These are phyloP conservation scores for Ascidia mentula DNA, from an alignment of 23 tunicate species.

Conservation along the genomic window DNA sequence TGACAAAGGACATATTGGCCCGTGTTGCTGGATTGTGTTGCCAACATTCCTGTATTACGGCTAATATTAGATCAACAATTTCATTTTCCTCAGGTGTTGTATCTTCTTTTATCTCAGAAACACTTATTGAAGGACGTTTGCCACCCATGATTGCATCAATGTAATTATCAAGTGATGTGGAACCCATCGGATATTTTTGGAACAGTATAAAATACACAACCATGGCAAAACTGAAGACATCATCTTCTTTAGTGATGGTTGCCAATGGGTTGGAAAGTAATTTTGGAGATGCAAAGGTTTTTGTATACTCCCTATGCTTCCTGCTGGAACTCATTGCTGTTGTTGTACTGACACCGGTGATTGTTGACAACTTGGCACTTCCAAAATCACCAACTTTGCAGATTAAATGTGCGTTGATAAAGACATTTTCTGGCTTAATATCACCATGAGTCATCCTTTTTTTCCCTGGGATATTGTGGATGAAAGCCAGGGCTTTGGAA, in stretches of 20 bases:
- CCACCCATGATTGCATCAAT: not conserved
- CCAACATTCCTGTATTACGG: not conserved
- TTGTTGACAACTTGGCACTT: not conserved
- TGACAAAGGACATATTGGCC: not conserved
- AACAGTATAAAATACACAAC: not conserved
- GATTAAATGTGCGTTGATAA: not conserved
- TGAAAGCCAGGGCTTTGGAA: not conserved
- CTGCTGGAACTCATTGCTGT: not conserved
- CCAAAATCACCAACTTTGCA: constrained; percentile 19
- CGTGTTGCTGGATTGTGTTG: not conserved
- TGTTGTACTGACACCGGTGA: not conserved
- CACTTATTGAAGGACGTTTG: not conserved
- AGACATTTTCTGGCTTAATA: not conserved
- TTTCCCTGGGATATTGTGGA: not conserved
- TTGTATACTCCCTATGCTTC: not conserved
- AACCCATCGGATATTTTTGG: not conserved
- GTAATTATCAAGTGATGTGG: not conserved
- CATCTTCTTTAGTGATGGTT: not conserved
- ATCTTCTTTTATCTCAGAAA: not conserved
- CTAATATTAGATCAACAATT: not conserved
- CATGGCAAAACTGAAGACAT: not conserved
- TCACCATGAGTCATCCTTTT: constrained; percentile 1
- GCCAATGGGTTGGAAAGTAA: not conserved
- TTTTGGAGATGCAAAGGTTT: not conserved
- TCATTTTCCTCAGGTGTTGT: not conserved